Conservation (phyloP, 2,888 invertebrate genomes). For the Ctena decussata region DNA sequence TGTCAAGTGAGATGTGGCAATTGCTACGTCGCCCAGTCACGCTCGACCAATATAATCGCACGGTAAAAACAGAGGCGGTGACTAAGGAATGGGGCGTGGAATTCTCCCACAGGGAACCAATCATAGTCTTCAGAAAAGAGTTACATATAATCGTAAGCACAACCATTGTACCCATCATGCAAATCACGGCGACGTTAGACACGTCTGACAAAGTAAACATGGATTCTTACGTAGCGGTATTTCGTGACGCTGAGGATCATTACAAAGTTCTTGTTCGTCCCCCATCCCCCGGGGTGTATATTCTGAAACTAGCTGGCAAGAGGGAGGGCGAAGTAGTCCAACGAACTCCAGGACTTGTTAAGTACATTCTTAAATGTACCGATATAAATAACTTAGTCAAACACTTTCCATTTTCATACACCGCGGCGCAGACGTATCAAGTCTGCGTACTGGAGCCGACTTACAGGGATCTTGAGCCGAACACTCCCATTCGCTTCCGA, state of each 20-base stretch:
- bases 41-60: constrained; percentile 61
- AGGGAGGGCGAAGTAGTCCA: constrained; percentile 58
- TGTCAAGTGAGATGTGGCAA: constrained; percentile 67
- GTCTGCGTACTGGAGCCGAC: constrained; percentile 64
- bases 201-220: constrained; percentile 66
- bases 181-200: constrained; percentile 63
- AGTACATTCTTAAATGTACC: constrained; percentile 67
- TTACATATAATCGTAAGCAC: constrained; percentile 64
- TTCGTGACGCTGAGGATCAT: constrained; percentile 63
- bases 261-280: constrained; percentile 62
- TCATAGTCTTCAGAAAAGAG: constrained; percentile 67
- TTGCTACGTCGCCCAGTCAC: constrained; percentile 60
- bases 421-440: constrained; percentile 62
- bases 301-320: constrained; percentile 63
- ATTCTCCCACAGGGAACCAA: constrained; percentile 65
- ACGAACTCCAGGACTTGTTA: constrained; percentile 58
- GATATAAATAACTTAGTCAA: constrained; percentile 67
- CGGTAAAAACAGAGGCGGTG: constrained; percentile 61
- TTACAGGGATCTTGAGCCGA: constrained; percentile 62
- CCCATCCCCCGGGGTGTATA: constrained; percentile 63
- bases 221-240: constrained; percentile 64
- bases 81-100: constrained; percentile 67
- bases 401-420: constrained; percentile 64
- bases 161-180: constrained; percentile 65
- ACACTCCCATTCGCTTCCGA: constrained; percentile 57